Percentiles rank a stretch among this genome's conserved stretches.
These are phyloP conservation scores for Scylla paramamosain DNA, from an alignment of 1,140 invertebrate genomes.

Conservation along the genomic window DNA sequence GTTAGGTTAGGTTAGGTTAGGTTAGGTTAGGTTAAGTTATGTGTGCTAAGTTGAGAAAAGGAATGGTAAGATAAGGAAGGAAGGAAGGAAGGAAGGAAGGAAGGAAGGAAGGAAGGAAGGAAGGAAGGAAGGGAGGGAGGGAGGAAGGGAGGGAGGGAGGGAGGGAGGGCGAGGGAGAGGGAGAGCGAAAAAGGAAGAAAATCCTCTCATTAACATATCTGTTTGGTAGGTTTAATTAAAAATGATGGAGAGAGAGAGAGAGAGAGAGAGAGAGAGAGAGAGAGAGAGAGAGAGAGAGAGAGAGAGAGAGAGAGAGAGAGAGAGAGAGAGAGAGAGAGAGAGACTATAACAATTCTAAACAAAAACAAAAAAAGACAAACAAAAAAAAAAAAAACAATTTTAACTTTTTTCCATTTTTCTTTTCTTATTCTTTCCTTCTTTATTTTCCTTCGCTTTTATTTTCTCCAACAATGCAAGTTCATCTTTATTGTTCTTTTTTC, in stretches of 20 bases:
- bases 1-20: too few relatives aligned
- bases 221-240: too few relatives aligned
- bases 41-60: too few relatives aligned
- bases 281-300: conserved; percentile 33
- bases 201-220: too few relatives aligned
- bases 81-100: neutral
- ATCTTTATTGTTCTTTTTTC: neutral
- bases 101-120: neutral
- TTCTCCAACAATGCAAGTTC: too few relatives aligned
- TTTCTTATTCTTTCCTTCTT: too few relatives aligned
- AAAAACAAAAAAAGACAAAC: too few relatives aligned
- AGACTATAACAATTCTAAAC: too few relatives aligned
- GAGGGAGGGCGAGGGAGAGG: neutral
- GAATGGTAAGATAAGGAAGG: neutral
- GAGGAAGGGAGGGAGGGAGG: neutral
- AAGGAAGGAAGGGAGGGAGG: neutral
- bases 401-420: too few relatives aligned
- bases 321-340: neutral
- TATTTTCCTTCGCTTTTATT: too few relatives aligned
- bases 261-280: neutral
- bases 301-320: neutral
- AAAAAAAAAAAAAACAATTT: too few relatives aligned
- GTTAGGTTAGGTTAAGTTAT: too few relatives aligned
- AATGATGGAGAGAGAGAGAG: neutral
- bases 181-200: neutral